A percentile compares a stretch with the other conserved stretches of the same genome.
phyloP scores from a whole-genome alignment of 2,113 vertebrate genomes.

The Prunella himalayana region DNA sequence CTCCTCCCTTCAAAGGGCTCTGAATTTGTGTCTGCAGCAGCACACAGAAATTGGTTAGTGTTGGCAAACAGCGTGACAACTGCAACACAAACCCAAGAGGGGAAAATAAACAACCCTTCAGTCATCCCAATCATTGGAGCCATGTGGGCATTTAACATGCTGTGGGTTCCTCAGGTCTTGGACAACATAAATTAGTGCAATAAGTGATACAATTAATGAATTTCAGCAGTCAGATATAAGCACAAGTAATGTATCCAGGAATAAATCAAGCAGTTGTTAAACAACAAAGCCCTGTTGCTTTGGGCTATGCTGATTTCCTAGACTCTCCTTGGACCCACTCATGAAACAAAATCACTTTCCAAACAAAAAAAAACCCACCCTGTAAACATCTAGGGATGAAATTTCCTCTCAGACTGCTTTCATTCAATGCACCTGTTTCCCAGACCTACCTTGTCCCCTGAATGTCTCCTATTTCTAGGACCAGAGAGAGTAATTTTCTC shows the following conservation, averaged over 20 bases:
- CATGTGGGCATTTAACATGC: slow-evolving; percentile 45
- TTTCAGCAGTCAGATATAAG: slow-evolving; percentile 28
- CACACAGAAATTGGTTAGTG: background rate
- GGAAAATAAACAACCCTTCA: slow-evolving; percentile 55
- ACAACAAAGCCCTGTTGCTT: background rate
- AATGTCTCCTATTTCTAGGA: background rate
- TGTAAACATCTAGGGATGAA: background rate
- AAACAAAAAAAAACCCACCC: background rate
- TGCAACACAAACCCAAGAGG: slow-evolving; percentile 54
- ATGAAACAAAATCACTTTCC: background rate
- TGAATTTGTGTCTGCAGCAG: background rate
- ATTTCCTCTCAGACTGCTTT: background rate
- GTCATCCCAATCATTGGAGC: slow-evolving; percentile 37
- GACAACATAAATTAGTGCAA: slow-evolving; percentile 39
- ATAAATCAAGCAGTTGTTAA: slow-evolving; percentile 26
- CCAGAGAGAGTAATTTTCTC: background rate
- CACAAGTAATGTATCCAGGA: background rate
- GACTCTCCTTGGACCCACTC: background rate
- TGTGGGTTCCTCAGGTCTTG: background rate
- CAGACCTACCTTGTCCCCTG: background rate
- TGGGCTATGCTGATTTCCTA: background rate
- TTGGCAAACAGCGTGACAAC: slow-evolving; percentile 43
- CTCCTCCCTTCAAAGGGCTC: background rate
- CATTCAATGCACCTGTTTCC: background rate
- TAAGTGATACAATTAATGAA: slow-evolving; percentile 38